Percentiles rank a stretch among this genome's conserved stretches.
phyloP scores from a whole-genome alignment of 2,797 vertebrate genomes.

The Sparidentex hasta region DNA sequence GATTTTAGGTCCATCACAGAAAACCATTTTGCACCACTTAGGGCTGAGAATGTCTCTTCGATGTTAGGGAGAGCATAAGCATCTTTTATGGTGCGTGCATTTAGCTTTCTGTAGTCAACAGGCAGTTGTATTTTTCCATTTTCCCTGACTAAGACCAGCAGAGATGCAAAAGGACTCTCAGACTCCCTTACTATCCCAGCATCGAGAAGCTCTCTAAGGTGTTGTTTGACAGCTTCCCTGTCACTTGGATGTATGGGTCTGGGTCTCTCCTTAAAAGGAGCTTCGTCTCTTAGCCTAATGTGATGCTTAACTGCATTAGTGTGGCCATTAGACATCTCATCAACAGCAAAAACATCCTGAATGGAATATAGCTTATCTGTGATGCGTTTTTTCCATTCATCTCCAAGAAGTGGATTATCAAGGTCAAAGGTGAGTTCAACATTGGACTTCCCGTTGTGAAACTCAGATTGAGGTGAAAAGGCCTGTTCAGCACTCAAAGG shows the following conservation, averaged over 20 bases:
- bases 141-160: conserved; percentile 8
- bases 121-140: conserved; percentile 14
- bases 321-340: conserved; percentile 28
- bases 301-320: conserved; percentile 30
- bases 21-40: too few species aligned
- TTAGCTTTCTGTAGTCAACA: conserved; percentile 19
- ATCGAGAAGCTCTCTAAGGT: not conserved
- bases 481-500: too few species aligned
- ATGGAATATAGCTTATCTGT: conserved; percentile 21
- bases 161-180: conserved; percentile 2
- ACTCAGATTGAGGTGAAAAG: not conserved
- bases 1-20: too few species aligned
- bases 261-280: conserved; percentile 19
- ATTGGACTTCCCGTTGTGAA: not conserved
- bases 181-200: not conserved
- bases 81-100: conserved; percentile 2
- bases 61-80: too few species aligned
- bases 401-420: conserved; percentile 18
- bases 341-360: conserved; percentile 27
- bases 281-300: conserved; percentile 26
- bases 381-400: conserved; percentile 36
- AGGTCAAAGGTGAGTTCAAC: conserved; percentile 15
- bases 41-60: too few species aligned
- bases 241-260: not conserved
- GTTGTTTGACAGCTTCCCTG: not conserved